Conservation (phyloP, 2,797 vertebrate species). For the Argentina silus region DNA sequence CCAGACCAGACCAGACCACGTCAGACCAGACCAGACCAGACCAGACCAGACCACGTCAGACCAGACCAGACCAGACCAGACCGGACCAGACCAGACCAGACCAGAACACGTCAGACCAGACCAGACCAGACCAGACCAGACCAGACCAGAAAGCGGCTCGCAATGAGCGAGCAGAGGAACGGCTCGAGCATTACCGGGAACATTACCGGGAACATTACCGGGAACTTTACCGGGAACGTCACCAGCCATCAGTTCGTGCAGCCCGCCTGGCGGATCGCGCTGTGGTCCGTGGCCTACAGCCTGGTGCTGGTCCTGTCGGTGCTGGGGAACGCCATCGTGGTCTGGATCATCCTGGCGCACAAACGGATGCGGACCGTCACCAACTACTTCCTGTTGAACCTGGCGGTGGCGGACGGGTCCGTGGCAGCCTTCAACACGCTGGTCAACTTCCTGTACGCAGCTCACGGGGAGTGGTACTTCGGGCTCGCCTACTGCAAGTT, state of each 20-base stretch:
- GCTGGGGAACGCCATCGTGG: conserved; percentile 83
- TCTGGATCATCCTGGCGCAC: conserved; percentile 89
- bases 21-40: too few relatives aligned
- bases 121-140: too few relatives aligned
- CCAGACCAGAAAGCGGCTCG: too few relatives aligned
- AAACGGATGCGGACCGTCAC: conserved; percentile 87
- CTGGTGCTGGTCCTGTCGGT: conserved; percentile 80
- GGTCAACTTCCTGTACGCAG: conserved; percentile 84
- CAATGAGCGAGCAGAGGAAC: not conserved
- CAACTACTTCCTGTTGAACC: conserved; percentile 86
- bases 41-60: too few relatives aligned
- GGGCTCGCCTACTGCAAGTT: conserved; percentile 86
- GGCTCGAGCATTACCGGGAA: not conserved
- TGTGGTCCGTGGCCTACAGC: conserved; percentile 85
- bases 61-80: too few relatives aligned
- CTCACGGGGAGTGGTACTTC: conserved; percentile 86
- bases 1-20: too few relatives aligned
- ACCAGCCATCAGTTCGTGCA: conserved; percentile 84
- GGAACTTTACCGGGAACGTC: conserved; percentile 54
- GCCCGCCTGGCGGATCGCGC: conserved; percentile 81
- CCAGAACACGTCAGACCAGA: not conserved
- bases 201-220: not conserved
- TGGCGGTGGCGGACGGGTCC: conserved; percentile 84
- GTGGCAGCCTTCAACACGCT: conserved; percentile 86
- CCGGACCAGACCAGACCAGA: conserved; percentile 5